phyloP scores from a whole-genome alignment of 2,797 vertebrate species.

The Rhinoraja longicauda region DNA sequence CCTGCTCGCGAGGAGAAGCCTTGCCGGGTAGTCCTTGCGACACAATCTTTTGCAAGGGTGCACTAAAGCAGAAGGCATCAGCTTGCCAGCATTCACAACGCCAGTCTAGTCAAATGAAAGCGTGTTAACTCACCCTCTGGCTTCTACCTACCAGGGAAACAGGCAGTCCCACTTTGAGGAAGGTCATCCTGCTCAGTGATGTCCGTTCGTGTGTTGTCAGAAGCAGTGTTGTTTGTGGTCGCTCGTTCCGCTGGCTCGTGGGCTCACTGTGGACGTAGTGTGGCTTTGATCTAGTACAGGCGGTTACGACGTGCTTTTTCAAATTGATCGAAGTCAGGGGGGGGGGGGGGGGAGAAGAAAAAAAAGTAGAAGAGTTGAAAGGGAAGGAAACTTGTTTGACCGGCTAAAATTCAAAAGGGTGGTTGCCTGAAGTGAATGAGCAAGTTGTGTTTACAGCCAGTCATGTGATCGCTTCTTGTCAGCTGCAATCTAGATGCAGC shows the following conservation, averaged over 20 bases:
- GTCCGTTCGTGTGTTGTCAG: background rate
- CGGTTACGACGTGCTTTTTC: background rate
- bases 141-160: background rate
- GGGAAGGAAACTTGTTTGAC: background rate
- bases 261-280: background rate
- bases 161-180: background rate
- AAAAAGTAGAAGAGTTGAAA: background rate
- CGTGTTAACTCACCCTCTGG: background rate
- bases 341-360: too few species aligned
- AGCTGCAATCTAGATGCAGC: too few species aligned
- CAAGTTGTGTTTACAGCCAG: background rate
- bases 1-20: too few species aligned
- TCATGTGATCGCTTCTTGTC: background rate
- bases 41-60: background rate
- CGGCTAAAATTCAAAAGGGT: background rate
- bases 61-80: background rate
- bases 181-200: background rate
- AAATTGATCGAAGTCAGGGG: background rate
- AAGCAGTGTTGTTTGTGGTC: background rate
- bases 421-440: background rate
- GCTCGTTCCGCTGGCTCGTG: background rate
- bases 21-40: background rate
- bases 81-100: background rate
- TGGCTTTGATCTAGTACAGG: background rate
- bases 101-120: background rate